phyloP scores from a whole-genome alignment of 2,797 vertebrate genomes.

The Cyprinella venusta region DNA sequence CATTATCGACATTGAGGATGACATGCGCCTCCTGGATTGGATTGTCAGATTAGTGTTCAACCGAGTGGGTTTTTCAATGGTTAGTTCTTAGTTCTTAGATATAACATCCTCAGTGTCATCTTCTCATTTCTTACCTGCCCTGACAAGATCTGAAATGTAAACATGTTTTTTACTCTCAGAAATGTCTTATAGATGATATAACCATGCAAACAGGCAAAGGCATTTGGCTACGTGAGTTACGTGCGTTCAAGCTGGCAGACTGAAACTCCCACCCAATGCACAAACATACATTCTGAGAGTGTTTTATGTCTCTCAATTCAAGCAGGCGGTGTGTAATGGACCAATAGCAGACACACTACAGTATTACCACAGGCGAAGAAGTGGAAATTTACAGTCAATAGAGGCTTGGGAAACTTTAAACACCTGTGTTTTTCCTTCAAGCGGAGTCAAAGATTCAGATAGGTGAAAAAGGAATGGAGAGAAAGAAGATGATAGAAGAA shows the following conservation, averaged over 20 bases:
- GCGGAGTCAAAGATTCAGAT: not conserved
- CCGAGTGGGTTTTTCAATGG: too few species aligned
- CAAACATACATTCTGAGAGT: conserved; percentile 64
- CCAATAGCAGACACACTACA: conserved; percentile 20
- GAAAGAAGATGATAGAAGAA: not conserved
- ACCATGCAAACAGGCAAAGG: not conserved
- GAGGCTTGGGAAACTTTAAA: conserved; percentile 1
- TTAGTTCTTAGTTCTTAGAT: too few species aligned
- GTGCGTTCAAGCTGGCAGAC: not conserved
- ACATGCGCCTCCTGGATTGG: too few species aligned
- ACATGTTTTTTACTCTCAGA: conserved; percentile 17
- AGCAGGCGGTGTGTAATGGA: conserved; percentile 19
- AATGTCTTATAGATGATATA: not conserved
- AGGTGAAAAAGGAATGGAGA: not conserved
- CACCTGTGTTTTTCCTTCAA: conserved; percentile 41
- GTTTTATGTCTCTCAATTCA: conserved; percentile 46
- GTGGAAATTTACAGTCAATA: conserved; percentile 39
- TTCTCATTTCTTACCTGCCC: not conserved
- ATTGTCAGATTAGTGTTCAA: too few species aligned
- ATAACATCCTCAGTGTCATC: not conserved
- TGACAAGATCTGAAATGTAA: conserved; percentile 26
- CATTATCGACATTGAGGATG: not conserved
- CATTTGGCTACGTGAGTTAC: conserved; percentile 24
- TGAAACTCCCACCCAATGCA: conserved; percentile 42
- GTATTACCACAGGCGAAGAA: not conserved